Evolutionary conservation across 30 jellyfish, hydroid and myxozoan genomes (phyloP), one percentile per base, ranked within the genome.

Genomic region (Turritopsis dohrnii): DNA sequence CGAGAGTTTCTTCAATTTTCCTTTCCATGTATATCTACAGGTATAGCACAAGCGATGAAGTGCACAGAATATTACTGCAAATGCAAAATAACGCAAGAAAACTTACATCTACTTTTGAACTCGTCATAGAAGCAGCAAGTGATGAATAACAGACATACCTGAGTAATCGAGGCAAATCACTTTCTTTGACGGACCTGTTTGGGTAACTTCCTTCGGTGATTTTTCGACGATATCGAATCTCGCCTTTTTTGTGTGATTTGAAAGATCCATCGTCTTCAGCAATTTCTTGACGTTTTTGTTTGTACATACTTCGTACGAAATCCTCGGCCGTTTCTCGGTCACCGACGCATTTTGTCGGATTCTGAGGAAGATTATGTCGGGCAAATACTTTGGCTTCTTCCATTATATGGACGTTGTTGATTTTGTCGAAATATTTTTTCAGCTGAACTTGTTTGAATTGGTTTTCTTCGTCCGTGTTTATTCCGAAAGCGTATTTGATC

Each of bases 21-120:
- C 83, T 29, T 74, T 74, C 83, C 83, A 74, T 19, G 65, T 30
- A n/a, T 74, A 74, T n/a, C 83, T 74, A 74, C 24, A 29, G 16
- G 27, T 21, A n/a, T n/a, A n/a, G n/a, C n/a, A n/a, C n/a, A n/a
- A n/a, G n/a, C n/a, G n/a, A n/a, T n/a, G n/a, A n/a, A n/a, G n/a
- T 16, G 18, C n/a, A n/a, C 72, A 54, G 72, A 60, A 60, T 60
- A 18, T 60, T 18, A 60, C 19, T 60, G 19, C 73, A 21, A 0
- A 23, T 23, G 21, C 19, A 60, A 60, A 60, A 18, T 60, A 60
- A 0, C 73, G 21, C 19, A 60, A 60, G 0, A 18, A 0, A 18
- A 60, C 73, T 60, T 23, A 60, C 21, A 0, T 60, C 73, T 60
- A 23, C 21, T 60, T 60, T 23, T n/a, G n/a, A n/a, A n/a, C n/a